Percentiles rank a stretch among this genome's conserved stretches.
These are phyloP conservation scores for Sinocyclocheilus rhinocerous DNA, from an alignment of 2,113 vertebrate species.

Conservation along the genomic window DNA sequence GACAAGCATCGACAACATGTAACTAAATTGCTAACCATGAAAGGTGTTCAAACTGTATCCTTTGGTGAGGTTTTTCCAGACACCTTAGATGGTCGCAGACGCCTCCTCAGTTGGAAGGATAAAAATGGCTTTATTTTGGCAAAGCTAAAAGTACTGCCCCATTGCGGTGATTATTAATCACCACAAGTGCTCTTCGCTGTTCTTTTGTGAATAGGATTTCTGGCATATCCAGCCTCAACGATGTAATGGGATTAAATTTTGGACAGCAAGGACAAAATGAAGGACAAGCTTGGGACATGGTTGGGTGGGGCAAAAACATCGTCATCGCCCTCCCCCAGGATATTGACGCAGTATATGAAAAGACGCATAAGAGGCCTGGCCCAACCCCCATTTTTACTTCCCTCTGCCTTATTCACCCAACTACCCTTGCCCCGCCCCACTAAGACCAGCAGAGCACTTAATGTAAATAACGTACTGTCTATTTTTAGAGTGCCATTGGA, in stretches of 20 bases:
- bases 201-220: conserved; percentile 67
- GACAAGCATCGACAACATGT: no score
- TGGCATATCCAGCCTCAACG: conserved; percentile 50
- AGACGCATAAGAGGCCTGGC: conserved; percentile 40
- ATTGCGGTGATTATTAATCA: conserved; percentile 75
- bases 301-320: conserved; percentile 38
- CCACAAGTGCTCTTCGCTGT: conserved; percentile 72
- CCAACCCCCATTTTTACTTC: conserved; percentile 47
- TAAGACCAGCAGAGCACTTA: conserved; percentile 72
- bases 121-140: conserved; percentile 74
- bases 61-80: conserved; percentile 58
- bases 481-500: conserved; percentile 71
- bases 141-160: conserved; percentile 44
- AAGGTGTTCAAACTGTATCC: conserved; percentile 45
- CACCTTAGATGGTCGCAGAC: conserved; percentile 13
- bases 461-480: conserved; percentile 72
- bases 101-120: conserved; percentile 15
- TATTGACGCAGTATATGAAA: conserved; percentile 39
- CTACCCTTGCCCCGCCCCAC: conserved; percentile 58
- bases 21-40: background rate
- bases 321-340: conserved; percentile 32
- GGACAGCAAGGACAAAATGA: conserved; percentile 71
- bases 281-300: conserved; percentile 59
- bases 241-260: conserved; percentile 73
- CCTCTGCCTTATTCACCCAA: conserved; percentile 33